Percentiles rank a stretch among this genome's conserved stretches.
Evolutionary conservation across 1,140 invertebrate species (phyloP).

Genomic region (Meloidogyne exigua): DNA sequence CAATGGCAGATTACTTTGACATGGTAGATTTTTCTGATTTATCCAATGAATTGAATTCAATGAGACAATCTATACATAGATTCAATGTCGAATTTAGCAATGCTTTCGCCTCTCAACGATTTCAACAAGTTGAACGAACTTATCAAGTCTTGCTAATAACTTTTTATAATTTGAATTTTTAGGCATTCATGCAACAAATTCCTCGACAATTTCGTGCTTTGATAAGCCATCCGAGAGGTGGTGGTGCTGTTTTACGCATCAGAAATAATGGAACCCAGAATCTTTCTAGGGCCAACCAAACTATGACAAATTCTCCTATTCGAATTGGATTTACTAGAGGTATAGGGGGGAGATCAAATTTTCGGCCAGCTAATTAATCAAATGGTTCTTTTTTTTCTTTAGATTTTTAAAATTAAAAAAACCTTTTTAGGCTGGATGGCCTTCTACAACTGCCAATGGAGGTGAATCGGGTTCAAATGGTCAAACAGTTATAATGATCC

Average conservation of each 20-base stretch:
- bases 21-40: conserved; percentile 31
- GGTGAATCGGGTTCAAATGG: background rate
- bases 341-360: background rate
- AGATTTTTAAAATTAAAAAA: background rate
- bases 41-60: conserved; percentile 22
- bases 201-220: conserved; percentile 9
- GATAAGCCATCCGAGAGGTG: conserved; percentile 1
- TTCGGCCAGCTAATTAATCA: conserved; percentile 6
- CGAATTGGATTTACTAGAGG: background rate
- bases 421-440: background rate
- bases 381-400: background rate
- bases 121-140: conserved; percentile 23
- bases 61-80: conserved; percentile 16
- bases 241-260: conserved; percentile 19
- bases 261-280: background rate
- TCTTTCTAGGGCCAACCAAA: background rate
- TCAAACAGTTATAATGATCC: conserved; percentile 9
- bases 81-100: conserved; percentile 7
- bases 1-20: conserved; percentile 42
- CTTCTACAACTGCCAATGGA: background rate
- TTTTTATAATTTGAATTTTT: background rate
- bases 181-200: conserved; percentile 11
- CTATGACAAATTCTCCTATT: background rate
- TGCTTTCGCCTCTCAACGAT: conserved; percentile 9
- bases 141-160: background rate